Conservation (phyloP, 2,797 vertebrate species). For the Hyperoplus lanceolatus region DNA sequence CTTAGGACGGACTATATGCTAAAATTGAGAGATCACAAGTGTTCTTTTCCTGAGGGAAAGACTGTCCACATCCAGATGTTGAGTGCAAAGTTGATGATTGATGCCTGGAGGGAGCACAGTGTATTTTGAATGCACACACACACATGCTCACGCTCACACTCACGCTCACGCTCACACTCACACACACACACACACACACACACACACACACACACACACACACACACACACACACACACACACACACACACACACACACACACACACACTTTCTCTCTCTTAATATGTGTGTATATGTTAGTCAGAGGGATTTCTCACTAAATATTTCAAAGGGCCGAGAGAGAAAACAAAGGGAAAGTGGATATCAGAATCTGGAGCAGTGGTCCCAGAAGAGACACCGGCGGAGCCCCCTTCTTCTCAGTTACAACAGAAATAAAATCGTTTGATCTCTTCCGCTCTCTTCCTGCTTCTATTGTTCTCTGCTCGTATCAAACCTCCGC, state of each 20-base stretch:
- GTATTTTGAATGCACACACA: constrained; percentile 46
- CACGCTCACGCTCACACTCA: background rate
- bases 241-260: constrained; percentile 11
- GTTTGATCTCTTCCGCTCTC: constrained; percentile 78
- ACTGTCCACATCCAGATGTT: constrained; percentile 75
- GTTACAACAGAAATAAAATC: constrained; percentile 81
- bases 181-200: constrained; percentile 15
- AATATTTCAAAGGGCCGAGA: constrained; percentile 82
- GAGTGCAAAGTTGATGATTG: constrained; percentile 61
- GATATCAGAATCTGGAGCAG: constrained; percentile 83
- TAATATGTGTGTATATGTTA: constrained; percentile 55
- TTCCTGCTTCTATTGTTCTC: constrained; percentile 73
- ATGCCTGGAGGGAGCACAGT: constrained; percentile 53
- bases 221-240: constrained; percentile 10
- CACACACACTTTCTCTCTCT: constrained; percentile 10
- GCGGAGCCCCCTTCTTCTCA: constrained; percentile 70
- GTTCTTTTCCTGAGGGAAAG: constrained; percentile 58
- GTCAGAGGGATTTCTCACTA: constrained; percentile 64
- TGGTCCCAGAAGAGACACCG: constrained; percentile 73
- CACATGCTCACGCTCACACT: constrained; percentile 11
- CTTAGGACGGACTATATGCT: constrained; percentile 44
- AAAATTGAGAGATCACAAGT: constrained; percentile 64
- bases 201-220: constrained; percentile 1
- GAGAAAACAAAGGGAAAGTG: constrained; percentile 80
- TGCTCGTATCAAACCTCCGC: constrained; percentile 50